Evolutionary conservation across 1,140 invertebrate genomes (phyloP), one percentile per base, ranked within the genome.

Genomic region (Ceratina calcarata): DNA sequence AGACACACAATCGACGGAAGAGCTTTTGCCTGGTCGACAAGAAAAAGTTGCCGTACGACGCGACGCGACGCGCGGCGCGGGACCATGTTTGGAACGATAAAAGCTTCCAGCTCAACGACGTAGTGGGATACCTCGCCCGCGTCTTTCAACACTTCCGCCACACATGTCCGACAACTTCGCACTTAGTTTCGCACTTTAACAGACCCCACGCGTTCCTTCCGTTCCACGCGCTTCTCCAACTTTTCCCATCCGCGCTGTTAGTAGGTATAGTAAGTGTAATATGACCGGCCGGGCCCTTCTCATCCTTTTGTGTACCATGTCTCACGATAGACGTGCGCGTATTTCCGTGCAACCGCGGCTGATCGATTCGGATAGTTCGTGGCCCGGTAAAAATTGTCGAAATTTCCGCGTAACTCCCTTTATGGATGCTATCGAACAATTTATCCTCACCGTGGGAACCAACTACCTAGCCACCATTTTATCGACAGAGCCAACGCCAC

Each of bases 141-240:
- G 72, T 76, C 78, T 80, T 80, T 80, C 78, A 16, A 80, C 78
- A 68, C 72, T 80, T 80, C 78, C 82, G 72, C 57, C 82, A 76
- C 73, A 73, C 57, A 81, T 83, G 78, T 81, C 72, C 72, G 55
- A 80, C 82, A 83, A 83, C 82, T 83, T 83, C 76, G 82, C 82
- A 83, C 82, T 83, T 64, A 27, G 79, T 79, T 57, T 72, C 74
- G 73, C 68, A 71, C 78, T 77, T 77, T 81, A 72, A 53, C 74
- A 49, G 13, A 7, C 12, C 55, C 55, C 55, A 27, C 12, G 6
- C 60, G 24, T 74, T 66, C 70, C 70, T 74, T 66, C 70, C 70
- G 20, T 67, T 74, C 58, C 75, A 53, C 45, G 67, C 37, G 51
- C 62, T 62, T 74, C 78, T 60, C 24, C 66, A 79, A 79, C 78